Evolutionary conservation across 1,140 invertebrate genomes (phyloP), one percentile per base, ranked within the genome.

Genomic region (Bombus superbus): DNA sequence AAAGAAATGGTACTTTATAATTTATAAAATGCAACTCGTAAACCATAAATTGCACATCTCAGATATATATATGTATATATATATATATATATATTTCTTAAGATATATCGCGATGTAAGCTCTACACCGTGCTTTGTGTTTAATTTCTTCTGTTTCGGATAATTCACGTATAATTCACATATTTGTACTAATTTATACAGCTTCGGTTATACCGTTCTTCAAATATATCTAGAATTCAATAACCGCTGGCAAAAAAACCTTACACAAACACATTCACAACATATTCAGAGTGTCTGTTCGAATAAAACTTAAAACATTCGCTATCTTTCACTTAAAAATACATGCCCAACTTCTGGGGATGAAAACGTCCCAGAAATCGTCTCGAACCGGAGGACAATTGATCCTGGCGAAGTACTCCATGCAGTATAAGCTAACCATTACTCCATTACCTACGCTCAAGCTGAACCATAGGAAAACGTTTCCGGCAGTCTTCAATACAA

Each of bases 401-500:
- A 96, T 94, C 73, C 98, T 96, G 1, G 98, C 98, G 94, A 97
- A 98, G 94, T 97, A 98, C 94, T 99, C 98, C 96, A 98, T 97
- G 47, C 97, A 96, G 92, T 99, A 99, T 1, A 98, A 92, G 89
- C 97, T 97, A 90, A 98, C 96, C 11, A 98, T 92, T 13, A 98
- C 88, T 28, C 98, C 98, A 87, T 96, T 97, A 47, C 98, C 98
- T 5, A 97, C 93, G 66, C 97, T 97, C n/a, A 99, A 94, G 0
- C 95, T 94, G 18, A 97, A 96, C 98, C 98, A 98, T 88, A 99
- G 96, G 75, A 98, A 96, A 4, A 98, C 95, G 93, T 99, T 99
- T 22, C 97, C 96, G 0, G 95, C 87, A 22, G 92, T 93, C 22
- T 96, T 96, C 25, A 96, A 95, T 0, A 97, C 84, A 2, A 96